phyloP scores from a whole-genome alignment of 2,113 vertebrate species.

The Chlorocebus sabaeus region DNA sequence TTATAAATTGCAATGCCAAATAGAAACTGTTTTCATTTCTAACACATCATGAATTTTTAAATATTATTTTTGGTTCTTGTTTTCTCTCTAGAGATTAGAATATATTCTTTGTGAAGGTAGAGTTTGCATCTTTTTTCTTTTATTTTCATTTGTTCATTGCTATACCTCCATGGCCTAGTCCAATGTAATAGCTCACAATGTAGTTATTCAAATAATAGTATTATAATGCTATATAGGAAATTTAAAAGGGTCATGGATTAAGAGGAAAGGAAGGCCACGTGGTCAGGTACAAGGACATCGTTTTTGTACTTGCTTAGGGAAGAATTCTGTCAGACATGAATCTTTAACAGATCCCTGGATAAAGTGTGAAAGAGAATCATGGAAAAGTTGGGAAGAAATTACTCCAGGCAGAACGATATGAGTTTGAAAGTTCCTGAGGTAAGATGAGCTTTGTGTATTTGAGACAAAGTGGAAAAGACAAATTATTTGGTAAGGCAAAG shows the following conservation, averaged over 20 bases:
- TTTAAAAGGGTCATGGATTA: background rate
- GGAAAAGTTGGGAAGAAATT: background rate
- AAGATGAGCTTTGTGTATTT: background rate
- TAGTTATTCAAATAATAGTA: background rate
- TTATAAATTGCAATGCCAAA: background rate
- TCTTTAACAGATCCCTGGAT: background rate
- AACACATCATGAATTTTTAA: background rate
- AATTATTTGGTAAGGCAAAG: background rate
- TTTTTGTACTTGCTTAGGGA: background rate
- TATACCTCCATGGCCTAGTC: no score
- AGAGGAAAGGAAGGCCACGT: fast-evolving
- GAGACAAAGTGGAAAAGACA: background rate
- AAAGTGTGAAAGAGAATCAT: background rate
- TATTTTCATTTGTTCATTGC: background rate
- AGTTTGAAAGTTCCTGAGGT: background rate
- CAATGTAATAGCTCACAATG: background rate
- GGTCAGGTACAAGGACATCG: background rate
- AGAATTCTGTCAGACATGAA: background rate
- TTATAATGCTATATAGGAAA: background rate
- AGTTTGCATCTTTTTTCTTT: background rate
- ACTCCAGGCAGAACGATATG: background rate
- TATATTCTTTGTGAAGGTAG: background rate
- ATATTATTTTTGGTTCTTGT: background rate
- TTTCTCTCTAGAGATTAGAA: background rate
- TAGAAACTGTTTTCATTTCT: background rate